A percentile compares a stretch with the other conserved stretches of the same genome.
Conservation (phyloP, 2,888 invertebrate genomes). For the Bombylius discolor region DNA sequence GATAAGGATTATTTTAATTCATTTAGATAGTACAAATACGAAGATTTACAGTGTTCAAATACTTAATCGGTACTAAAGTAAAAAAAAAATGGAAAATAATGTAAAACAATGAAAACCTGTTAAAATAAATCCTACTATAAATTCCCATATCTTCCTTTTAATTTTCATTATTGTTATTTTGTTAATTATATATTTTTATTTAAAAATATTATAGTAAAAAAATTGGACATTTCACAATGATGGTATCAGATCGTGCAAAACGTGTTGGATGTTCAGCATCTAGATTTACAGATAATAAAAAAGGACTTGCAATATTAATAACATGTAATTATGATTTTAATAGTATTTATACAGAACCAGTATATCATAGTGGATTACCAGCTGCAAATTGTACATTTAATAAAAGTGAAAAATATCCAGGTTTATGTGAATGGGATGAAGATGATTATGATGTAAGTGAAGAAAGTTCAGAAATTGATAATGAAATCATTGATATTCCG, state of each 20-base stretch:
- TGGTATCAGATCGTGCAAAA: conserved; percentile 29
- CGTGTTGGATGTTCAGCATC: conserved; percentile 31
- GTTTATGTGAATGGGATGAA: conserved; percentile 27
- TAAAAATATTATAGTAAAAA: conserved; percentile 21
- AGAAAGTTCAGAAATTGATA: conserved; percentile 18
- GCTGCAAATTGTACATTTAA: conserved; percentile 24
- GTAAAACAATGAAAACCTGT: too few relatives aligned
- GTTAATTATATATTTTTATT: neutral
- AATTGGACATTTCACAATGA: conserved; percentile 31
- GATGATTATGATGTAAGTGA: conserved; percentile 21
- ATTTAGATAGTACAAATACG: too few relatives aligned
- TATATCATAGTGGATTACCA: conserved; percentile 25
- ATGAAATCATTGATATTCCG: too few relatives aligned
- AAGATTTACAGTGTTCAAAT: too few relatives aligned
- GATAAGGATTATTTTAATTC: too few relatives aligned
- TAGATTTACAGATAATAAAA: conserved; percentile 16
- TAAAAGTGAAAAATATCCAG: conserved; percentile 23
- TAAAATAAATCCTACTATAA: too few relatives aligned
- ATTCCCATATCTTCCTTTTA: too few relatives aligned
- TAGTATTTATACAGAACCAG: conserved; percentile 25
- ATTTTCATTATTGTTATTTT: neutral
- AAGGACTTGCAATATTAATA: conserved; percentile 22
- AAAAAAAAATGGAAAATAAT: too few relatives aligned
- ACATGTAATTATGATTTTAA: conserved; percentile 33
- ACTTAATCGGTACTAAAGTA: too few relatives aligned